Base-by-base conservation (phyloP, 1,140 invertebrate species). In the Brachionus calyciflorus region DNA sequence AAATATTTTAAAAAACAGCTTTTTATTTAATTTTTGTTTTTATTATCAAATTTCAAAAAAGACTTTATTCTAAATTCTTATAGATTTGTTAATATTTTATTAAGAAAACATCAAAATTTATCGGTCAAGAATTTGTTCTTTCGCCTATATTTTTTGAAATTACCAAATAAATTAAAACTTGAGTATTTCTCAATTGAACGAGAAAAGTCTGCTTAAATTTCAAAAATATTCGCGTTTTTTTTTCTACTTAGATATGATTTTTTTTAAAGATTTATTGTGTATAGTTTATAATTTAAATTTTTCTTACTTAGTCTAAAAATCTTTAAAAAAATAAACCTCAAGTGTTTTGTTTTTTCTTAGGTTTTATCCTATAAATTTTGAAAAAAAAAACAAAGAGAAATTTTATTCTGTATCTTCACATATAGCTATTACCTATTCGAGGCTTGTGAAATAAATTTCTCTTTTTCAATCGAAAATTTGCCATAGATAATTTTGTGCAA, bases 201-300 rank as follows among this genome's bases (percentile, higher is more conserved):
- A 28, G 55, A 60, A 60, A 60, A 60, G 55, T 60, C 55, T 60
- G 55, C 55, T 60, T 37, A 37, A 37, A n/a, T n/a, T n/a, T n/a
- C n/a, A n/a, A n/a, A n/a, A n/a, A 37, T 37, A 37, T 37, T 37
- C 33, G 3, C 33, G 33, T 37, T 37, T 60, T 37, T 60, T 60
- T 19, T 60, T 60, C 17, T 37, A 60, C 37, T 60, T 60, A 17
- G 33, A 3, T n/a, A 33, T 60, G 37, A 19, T 33, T 37, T 60
- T 10, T 21, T 49, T 49, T 49, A 17, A n/a, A 37, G 33, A 33
- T 60, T 60, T 3, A 37, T 37, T 60, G 19, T 17, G 37, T 37
- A 60, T 37, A 28, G 55, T 60, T 33, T 60, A 60, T 26, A 37
- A 19, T 60, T 19, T 26, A 33, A 17, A 33, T 60, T 30, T 60